Evolutionary conservation across 2,888 invertebrate species (phyloP), one percentile per base, ranked within the genome.

Genomic region (Epicampocera succincta): DNA sequence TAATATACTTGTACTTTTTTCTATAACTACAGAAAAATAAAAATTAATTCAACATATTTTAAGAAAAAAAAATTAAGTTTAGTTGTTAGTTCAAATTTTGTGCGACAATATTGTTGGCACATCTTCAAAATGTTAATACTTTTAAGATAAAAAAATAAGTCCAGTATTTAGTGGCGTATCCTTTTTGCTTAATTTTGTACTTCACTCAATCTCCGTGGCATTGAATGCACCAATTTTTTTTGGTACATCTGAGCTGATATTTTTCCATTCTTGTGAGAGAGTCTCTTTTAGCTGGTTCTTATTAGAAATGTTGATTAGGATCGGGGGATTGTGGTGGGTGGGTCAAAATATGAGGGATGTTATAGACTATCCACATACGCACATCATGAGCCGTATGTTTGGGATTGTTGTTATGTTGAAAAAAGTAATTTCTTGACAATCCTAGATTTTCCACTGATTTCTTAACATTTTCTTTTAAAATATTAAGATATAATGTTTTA

Each of bases 181-280:
- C 44, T 15, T 1, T 44, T 44, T 44, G 15, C 15, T 44, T 44
- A 44, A 21, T 13, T n/a, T n/a, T n/a, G n/a, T 50, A 50, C 50
- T 50, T 25, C 25, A 13, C 21, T 21, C 13, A 50, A 50, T 50
- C 33, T 56, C 17, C 33, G 15, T n/a, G 54, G 33, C 29, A 33
- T 29, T 11, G 56, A 50, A 44, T 42, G 2, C 6, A 12, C 44
- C 42, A 60, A 11, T 19, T 52, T 38, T 56, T 56, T 56, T 56
- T 38, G 52, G 25, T 13, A 52, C 25, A n/a, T 52, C 13, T 33
- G 54, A n/a, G 4, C 54, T 29, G 54, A 54, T 33, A 54, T 54
- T 56, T 56, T 56, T 38, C 56, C 33, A 56, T 56, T 56, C 56
- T 38, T 56, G 56, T 11, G 29, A 54, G 54, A 54, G n/a, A 56